Evolutionary conservation across 2,888 invertebrate genomes (phyloP).

Genomic region (Machimus rusticus): DNA sequence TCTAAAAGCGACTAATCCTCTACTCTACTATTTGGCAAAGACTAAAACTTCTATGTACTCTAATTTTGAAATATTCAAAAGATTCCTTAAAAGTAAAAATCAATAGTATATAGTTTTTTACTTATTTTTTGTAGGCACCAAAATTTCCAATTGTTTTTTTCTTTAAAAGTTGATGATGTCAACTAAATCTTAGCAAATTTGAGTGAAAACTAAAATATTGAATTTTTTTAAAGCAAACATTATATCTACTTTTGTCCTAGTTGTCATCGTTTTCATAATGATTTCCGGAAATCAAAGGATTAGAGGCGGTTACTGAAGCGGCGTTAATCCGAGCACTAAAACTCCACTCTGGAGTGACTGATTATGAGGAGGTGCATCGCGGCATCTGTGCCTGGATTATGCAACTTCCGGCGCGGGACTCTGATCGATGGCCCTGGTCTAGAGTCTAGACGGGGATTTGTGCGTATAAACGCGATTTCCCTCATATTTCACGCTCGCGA

Average conservation of each 20-base stretch:
- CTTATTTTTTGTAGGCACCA: no score
- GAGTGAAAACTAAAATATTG: neutral
- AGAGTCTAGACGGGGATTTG: neutral
- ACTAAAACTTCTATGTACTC: no score
- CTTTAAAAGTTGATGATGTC: no score
- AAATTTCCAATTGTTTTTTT: no score
- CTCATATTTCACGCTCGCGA: neutral
- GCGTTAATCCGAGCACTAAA: neutral
- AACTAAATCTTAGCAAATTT: no score
- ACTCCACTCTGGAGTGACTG: neutral
- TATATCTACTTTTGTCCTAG: neutral
- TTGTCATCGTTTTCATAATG: neutral
- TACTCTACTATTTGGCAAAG: no score
- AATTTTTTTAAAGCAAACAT: neutral
- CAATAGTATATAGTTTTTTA: no score
- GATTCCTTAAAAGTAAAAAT: no score
- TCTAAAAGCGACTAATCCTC: no score
- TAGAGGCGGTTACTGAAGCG: neutral
- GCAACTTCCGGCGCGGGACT: neutral
- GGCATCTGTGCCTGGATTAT: neutral
- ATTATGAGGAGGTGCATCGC: neutral
- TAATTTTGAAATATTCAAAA: no score
- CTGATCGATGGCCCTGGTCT: neutral
- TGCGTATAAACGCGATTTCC: neutral
- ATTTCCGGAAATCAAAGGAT: neutral